Base-by-base conservation (phyloP, 2,113 vertebrate genomes). In the Nothobranchius kuhntae region DNA sequence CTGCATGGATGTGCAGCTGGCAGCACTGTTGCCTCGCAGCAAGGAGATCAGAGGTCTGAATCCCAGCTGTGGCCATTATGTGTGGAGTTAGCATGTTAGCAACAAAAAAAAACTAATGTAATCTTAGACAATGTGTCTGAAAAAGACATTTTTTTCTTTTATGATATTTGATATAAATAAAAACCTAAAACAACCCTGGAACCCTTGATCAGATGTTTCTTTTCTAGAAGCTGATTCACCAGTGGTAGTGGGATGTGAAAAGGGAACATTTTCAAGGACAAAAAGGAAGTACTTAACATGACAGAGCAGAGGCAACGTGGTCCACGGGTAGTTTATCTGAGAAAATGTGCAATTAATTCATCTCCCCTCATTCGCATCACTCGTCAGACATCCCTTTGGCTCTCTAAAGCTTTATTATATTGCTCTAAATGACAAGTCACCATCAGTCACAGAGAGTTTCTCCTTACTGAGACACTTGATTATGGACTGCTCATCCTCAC, bases 371-470 rank as follows among this genome's bases (percentile, higher is more conserved):
- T 50, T 78, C 55, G 47, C 65, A 54, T 12, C 42, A 68, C 61
- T 77, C 70, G 78, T 87, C 80, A 81, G 71, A 59, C 80, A 65
- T 73, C 68, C 79, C 80, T 48, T 64, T 78, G 80, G 80, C 45
- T 68, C 51, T 48, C 66, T 65, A 75, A 30, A 55, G 77, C 82
- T 88, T 90, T 89, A 88, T 89, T 88, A 91, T 89, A 87, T 87
- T 84, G 45, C 84, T 69, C 78, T 90, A 90, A 89, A 85, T 81
- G 76, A 90, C 81, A 79, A 86, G 67, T 80, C 15, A 56, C 75
- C 65, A 91, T 92, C 87, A 87, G 84, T 92, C 91, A 89, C 66
- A 68, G 67, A 71, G 84, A 71, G 71, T 78, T 78, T 70, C 53
- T 74, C 53, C 63, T 73, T 68, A 74, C 79, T 24, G 53, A 78